A percentile compares a stretch with the other conserved stretches of the same genome.
phyloP scores from a whole-genome alignment of 2,113 vertebrate species.

The Phrynosoma platyrhinos region DNA sequence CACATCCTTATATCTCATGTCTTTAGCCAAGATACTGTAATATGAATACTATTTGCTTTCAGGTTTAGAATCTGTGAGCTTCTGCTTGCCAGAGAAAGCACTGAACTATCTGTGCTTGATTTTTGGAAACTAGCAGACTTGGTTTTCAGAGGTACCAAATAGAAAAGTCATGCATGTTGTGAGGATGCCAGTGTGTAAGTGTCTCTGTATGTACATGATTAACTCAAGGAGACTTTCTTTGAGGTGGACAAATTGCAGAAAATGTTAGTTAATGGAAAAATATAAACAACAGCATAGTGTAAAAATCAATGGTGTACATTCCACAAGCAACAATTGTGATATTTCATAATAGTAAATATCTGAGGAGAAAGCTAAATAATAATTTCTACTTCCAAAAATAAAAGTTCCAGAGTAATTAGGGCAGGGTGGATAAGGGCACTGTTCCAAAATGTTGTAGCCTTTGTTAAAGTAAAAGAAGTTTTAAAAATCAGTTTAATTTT shows the following conservation, averaged over 20 bases:
- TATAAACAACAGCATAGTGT: neutral
- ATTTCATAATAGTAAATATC: neutral
- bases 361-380: slow-evolving; percentile 17
- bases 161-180: too few relatives aligned
- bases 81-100: neutral
- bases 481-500: slow-evolving; percentile 25
- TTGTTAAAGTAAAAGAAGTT: slow-evolving; percentile 23
- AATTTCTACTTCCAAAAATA: neutral
- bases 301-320: neutral
- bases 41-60: neutral
- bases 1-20: too few relatives aligned
- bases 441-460: neutral
- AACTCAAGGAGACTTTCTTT: neutral
- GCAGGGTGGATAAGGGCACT: neutral
- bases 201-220: too few relatives aligned
- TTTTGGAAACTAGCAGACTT: neutral
- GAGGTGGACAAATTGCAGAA: neutral
- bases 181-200: too few relatives aligned
- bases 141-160: too few relatives aligned
- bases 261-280: neutral
- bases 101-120: neutral
- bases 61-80: neutral
- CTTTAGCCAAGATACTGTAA: neutral
- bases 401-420: slow-evolving; percentile 13
- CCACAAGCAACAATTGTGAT: neutral